A percentile compares a stretch with the other conserved stretches of the same genome.
These are phyloP conservation scores for Lysiphlebus fabarum DNA, from an alignment of 1,140 invertebrate genomes.

Conservation along the genomic window DNA sequence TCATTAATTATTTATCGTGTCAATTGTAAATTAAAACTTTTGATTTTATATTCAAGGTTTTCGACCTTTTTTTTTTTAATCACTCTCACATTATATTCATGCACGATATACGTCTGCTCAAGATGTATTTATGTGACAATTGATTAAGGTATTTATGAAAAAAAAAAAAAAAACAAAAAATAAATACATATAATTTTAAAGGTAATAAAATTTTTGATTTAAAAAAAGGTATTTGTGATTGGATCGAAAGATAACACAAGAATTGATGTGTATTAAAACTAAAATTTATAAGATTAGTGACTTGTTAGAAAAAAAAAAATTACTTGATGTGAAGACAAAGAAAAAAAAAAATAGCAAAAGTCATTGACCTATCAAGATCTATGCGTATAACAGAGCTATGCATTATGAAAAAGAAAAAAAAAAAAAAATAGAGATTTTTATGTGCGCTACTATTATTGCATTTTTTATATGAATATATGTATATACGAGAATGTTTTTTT, in stretches of 20 bases:
- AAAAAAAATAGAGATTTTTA: conserved; percentile 3
- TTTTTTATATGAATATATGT: no score
- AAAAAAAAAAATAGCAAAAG: conserved; percentile 73
- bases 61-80: conserved; percentile 34
- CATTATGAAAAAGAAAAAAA: conserved; percentile 3
- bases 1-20: conserved; percentile 55
- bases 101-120: conserved; percentile 11
- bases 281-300: neutral
- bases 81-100: conserved; percentile 22
- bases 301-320: conserved; percentile 36
- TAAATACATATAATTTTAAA: neutral
- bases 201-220: no score
- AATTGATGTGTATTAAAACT: no score
- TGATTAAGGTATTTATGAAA: conserved; percentile 15
- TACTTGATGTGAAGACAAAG: conserved; percentile 58
- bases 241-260: no score
- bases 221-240: no score
- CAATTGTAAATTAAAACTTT: conserved; percentile 33
- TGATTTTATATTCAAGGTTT: conserved; percentile 30
- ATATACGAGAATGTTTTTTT: no score
- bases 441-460: neutral
- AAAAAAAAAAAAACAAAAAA: conserved; percentile 9
- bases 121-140: conserved; percentile 25
- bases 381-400: conserved; percentile 54
- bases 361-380: conserved; percentile 69